Percentiles rank a stretch among this genome's conserved stretches.
These are phyloP conservation scores for Oreochromis spilurus DNA, from an alignment of 2,113 vertebrate species.

Conservation along the genomic window DNA sequence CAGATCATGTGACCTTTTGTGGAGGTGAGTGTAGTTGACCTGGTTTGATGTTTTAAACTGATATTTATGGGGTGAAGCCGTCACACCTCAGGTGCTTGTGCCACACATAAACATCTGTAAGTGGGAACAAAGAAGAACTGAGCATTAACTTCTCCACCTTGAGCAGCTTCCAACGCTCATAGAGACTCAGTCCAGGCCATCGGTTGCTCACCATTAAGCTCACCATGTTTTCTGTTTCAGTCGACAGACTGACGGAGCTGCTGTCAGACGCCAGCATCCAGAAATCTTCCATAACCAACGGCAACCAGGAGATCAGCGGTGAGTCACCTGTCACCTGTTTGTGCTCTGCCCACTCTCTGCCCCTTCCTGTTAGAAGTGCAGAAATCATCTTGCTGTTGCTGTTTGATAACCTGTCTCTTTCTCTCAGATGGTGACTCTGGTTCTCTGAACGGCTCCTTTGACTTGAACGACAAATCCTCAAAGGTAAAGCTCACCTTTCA, in stretches of 20 bases:
- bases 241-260: slow-evolving; percentile 81
- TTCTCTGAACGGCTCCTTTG: slow-evolving; percentile 76
- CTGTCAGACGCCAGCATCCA: slow-evolving; percentile 70
- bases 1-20: not conserved
- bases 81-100: not conserved
- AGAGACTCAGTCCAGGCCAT: not conserved
- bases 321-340: slow-evolving; percentile 28
- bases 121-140: not conserved
- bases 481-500: slow-evolving; percentile 52
- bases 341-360: not conserved
- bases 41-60: not conserved
- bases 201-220: not conserved
- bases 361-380: not conserved
- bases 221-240: slow-evolving; percentile 52
- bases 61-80: not conserved
- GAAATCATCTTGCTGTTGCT: not conserved
- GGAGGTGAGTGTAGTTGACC: not conserved
- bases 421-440: slow-evolving; percentile 75
- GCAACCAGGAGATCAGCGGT: slow-evolving; percentile 72
- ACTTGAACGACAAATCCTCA: slow-evolving; percentile 40
- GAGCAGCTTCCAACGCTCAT: not conserved
- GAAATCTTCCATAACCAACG: slow-evolving; percentile 48
- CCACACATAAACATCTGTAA: not conserved
- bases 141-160: not conserved
- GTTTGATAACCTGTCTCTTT: not conserved